Percentiles rank a stretch among this genome's conserved stretches.
These are phyloP conservation scores for Iselma pallidipennis DNA, from an alignment of 2,888 invertebrate genomes.

Conservation along the genomic window DNA sequence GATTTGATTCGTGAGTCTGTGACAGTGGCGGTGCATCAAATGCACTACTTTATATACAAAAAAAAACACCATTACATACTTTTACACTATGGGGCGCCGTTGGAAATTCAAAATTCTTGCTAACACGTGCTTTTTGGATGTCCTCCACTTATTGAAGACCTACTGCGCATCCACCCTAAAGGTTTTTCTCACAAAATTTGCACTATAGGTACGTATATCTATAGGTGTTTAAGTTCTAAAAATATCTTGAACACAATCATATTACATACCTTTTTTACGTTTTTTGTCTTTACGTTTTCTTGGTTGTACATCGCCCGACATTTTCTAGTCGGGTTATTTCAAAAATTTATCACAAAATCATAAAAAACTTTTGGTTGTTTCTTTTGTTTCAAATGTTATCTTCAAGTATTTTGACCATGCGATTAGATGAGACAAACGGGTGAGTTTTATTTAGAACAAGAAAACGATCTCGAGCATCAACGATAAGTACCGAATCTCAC, in stretches of 20 bases:
- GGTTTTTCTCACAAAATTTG: slow-evolving; percentile 37
- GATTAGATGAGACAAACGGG: slow-evolving; percentile 23
- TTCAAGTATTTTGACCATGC: slow-evolving; percentile 24
- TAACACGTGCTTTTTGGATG: no score
- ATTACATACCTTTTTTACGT: slow-evolving; percentile 74
- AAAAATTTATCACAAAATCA: slow-evolving; percentile 30
- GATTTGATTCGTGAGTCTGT: no score
- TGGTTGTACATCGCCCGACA: slow-evolving; percentile 88
- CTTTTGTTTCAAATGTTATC: slow-evolving; percentile 4
- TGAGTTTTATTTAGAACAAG: slow-evolving; percentile 28
- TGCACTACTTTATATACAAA: no score
- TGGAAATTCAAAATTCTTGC: no score
- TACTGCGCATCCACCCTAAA: no score
- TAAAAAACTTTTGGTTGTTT: slow-evolving; percentile 19
- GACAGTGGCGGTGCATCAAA: no score
- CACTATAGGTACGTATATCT: no score
- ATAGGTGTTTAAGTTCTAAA: slow-evolving; percentile 29
- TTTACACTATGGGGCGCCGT: no score
- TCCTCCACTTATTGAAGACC: no score
- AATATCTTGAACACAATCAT: slow-evolving; percentile 26
- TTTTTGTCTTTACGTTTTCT: slow-evolving; percentile 84
- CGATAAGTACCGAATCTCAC: slow-evolving; percentile 30
- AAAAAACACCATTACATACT: no score
- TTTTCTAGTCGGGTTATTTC: slow-evolving; percentile 55
- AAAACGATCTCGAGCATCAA: slow-evolving; percentile 24